Evolutionary conservation across 2,888 invertebrate genomes (phyloP).

Genomic region (Ptycholaimellus sp.): DNA sequence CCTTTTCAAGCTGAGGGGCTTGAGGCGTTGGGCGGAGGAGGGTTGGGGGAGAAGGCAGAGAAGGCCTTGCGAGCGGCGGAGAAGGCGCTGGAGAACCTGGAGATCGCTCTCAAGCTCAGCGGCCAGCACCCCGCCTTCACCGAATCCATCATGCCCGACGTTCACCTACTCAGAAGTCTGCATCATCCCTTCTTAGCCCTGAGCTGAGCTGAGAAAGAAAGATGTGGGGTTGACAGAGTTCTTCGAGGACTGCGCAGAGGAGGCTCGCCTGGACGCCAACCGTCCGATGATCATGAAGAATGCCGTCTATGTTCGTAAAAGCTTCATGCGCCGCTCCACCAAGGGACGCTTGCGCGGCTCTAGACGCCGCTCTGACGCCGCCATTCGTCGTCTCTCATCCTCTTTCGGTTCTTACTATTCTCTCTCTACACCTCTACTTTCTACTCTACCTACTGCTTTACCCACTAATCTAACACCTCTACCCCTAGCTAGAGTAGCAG

Average conservation of each 20-base stretch:
- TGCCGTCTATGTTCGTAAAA: constrained; percentile 26
- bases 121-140: constrained; percentile 22
- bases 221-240: constrained; percentile 23
- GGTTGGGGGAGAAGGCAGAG: no score
- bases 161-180: constrained; percentile 29
- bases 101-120: constrained; percentile 26
- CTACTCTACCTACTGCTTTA: no score
- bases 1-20: no score
- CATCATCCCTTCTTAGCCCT: background rate
- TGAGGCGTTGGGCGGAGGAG: no score
- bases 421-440: no score
- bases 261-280: constrained; percentile 28
- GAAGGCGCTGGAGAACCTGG: constrained; percentile 27
- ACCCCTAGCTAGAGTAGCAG: no score
- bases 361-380: background rate
- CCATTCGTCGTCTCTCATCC: background rate
- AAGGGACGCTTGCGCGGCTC: constrained; percentile 9
- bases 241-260: constrained; percentile 31
- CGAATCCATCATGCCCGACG: constrained; percentile 31
- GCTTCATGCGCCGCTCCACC: constrained; percentile 19
- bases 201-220: background rate
- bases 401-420: no score
- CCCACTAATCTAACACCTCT: no score
- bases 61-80: no score
- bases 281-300: constrained; percentile 28